phyloP scores from a whole-genome alignment of 2,113 vertebrate genomes.

The Pachypanchax playfairii region DNA sequence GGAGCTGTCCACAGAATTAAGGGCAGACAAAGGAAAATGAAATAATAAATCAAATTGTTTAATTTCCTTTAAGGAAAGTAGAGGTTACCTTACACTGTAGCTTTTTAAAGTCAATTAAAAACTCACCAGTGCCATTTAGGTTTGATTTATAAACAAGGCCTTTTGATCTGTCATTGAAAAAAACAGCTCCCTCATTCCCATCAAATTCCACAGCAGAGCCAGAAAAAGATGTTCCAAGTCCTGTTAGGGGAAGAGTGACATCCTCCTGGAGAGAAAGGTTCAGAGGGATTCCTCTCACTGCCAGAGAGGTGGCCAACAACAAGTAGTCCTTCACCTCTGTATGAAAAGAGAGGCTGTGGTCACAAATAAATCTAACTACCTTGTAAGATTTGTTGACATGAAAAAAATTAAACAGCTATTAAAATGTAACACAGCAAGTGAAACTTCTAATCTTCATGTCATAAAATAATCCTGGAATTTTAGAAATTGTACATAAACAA shows the following conservation, averaged over 20 bases:
- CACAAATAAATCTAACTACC: not conserved
- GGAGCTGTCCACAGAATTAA: not conserved
- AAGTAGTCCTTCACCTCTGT: constrained; percentile 76
- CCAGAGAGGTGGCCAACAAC: constrained; percentile 61
- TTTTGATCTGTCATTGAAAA: constrained; percentile 69
- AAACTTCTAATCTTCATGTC: no score
- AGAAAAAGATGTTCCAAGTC: constrained; percentile 47
- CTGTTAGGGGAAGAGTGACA: constrained; percentile 68
- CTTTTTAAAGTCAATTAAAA: not conserved
- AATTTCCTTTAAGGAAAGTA: no score
- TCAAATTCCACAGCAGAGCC: constrained; percentile 76
- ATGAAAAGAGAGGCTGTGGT: constrained; percentile 1
- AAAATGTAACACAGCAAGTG: no score
- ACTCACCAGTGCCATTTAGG: constrained; percentile 73
- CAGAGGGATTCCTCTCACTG: constrained; percentile 72
- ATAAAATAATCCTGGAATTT: no score
- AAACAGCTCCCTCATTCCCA: constrained; percentile 53
- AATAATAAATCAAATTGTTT: no score
- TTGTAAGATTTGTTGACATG: not conserved
- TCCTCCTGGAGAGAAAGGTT: constrained; percentile 73
- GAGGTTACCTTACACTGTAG: not conserved
- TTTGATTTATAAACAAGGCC: constrained; percentile 72
- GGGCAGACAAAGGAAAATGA: no score
- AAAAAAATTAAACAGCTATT: no score
- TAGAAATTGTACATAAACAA: no score